A percentile compares a stretch with the other conserved stretches of the same genome.
Evolutionary conservation across 35 echinoderm and acorn worm genomes (phyloP).

Genomic region (Apostichopus japonicus): DNA sequence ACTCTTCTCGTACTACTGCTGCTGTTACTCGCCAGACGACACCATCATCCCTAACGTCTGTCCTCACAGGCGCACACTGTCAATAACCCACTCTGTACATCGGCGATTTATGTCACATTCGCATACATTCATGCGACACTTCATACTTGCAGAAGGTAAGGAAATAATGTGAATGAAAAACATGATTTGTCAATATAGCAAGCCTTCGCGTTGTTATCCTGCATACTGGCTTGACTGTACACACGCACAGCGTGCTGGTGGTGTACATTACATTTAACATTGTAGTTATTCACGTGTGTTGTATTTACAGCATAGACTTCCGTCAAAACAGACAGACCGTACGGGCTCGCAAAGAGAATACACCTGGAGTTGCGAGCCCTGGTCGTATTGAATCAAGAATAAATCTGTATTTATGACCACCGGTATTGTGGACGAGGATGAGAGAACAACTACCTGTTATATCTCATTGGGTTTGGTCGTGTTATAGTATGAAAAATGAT

Average conservation of each 20-base stretch:
- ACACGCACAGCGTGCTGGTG: neutral
- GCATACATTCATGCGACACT: constrained; percentile 1
- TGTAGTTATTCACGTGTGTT: neutral
- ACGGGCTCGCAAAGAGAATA: neutral
- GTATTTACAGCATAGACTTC: neutral
- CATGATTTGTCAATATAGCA: neutral
- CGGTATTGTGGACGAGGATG: neutral
- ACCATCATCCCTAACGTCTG: neutral
- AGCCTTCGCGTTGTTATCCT: neutral
- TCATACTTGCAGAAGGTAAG: constrained; percentile 6
- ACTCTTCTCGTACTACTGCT: neutral
- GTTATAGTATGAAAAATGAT: constrained; percentile 8
- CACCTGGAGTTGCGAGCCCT: constrained; percentile 9
- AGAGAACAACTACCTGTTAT: neutral
- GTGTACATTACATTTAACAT: no score
- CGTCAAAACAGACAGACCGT: neutral
- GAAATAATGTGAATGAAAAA: constrained; percentile 24
- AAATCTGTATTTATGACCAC: neutral
- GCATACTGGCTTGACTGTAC: neutral
- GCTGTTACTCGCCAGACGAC: neutral
- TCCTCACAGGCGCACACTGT: neutral
- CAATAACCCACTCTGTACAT: neutral
- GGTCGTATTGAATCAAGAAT: neutral
- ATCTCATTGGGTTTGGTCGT: neutral
- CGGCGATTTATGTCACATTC: neutral